Evolutionary conservation across 1,140 invertebrate genomes (phyloP), one percentile per base, ranked within the genome.

Genomic region (Formica exsecta): DNA sequence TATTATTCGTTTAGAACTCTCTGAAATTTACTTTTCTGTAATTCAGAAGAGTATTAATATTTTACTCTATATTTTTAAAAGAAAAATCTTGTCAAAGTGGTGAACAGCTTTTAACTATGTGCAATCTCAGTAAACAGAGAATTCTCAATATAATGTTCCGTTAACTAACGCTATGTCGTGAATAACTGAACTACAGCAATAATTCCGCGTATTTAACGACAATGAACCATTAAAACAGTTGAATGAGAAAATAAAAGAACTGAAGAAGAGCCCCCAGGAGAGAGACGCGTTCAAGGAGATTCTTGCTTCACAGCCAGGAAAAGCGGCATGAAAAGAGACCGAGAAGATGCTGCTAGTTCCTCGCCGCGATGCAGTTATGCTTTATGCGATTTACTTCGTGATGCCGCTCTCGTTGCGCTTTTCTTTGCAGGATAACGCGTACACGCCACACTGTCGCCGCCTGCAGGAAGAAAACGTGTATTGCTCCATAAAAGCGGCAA

Each of bases 331-430:
- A 73, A 61, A 61, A 25, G 19, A 61, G 51, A 29, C 38, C 13
- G 44, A 3, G 36, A 61, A 74, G 57, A 83, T 61, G 68, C 38
- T 73, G 66, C 38, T 51, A 74, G 68, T 62, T 61, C 16, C 54
- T 73, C 41, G 68, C 25, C 29, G 29, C 54, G 41, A 74, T 74
- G 79, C n/a, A 38, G 54, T 83, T 83, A 48, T 61, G 68, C 79
- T 74, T 83, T 73, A 83, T 74, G 79, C 79, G 79, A 83, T 83
- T 83, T 83, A 74, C 68, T 36, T 83, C 68, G 36, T 74, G 79
- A 83, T 62, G 54, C 54, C 29, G 51, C 29, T 73, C n/a, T 68
- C 76, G 54, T 61, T 61, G 79, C 54, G 68, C 68, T 74, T 83
- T 73, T 61, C 51, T 29, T 81, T 41, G 68, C 54, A 11, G 57